phyloP scores from a whole-genome alignment of 2,797 vertebrate genomes.

The Tenualosa thibaudeaui region DNA sequence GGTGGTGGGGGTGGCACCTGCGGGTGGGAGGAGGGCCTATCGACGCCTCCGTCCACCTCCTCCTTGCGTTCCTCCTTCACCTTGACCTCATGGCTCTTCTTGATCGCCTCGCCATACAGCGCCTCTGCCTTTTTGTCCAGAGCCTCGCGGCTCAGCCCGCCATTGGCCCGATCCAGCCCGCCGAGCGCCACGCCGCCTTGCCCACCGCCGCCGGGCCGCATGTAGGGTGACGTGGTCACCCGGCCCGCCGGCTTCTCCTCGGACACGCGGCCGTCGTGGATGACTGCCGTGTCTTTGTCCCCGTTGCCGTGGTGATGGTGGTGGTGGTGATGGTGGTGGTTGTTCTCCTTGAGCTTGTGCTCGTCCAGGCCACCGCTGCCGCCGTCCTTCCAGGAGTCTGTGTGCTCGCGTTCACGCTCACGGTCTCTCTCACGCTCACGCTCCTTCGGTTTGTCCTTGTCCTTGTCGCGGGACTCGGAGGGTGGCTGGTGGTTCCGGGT shows the following conservation, averaged over 20 bases:
- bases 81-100: slow-evolving; percentile 87
- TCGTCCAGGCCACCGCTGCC: slow-evolving; percentile 79
- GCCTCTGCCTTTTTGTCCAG: slow-evolving; percentile 82
- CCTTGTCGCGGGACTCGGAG: slow-evolving; percentile 85
- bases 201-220: slow-evolving; percentile 79
- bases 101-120: slow-evolving; percentile 81
- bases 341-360: slow-evolving; percentile 88
- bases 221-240: slow-evolving; percentile 84
- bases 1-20: slow-evolving; percentile 66
- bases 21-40: slow-evolving; percentile 75
- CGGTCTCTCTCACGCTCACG: slow-evolving; percentile 86
- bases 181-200: slow-evolving; percentile 74
- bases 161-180: slow-evolving; percentile 83
- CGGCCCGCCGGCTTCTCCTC: slow-evolving; percentile 86
- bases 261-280: slow-evolving; percentile 77
- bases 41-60: slow-evolving; percentile 83
- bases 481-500: slow-evolving; percentile 85
- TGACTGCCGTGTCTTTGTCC: slow-evolving; percentile 83
- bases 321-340: background rate
- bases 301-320: slow-evolving; percentile 37
- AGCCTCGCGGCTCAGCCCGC: slow-evolving; percentile 81
- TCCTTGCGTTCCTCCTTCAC: slow-evolving; percentile 97
- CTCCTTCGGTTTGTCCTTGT: slow-evolving; percentile 81
- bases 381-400: slow-evolving; percentile 82
- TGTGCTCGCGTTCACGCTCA: slow-evolving; percentile 87